phyloP scores from a whole-genome alignment of 2,888 invertebrate genomes.

The Leptinotarsa juncta region DNA sequence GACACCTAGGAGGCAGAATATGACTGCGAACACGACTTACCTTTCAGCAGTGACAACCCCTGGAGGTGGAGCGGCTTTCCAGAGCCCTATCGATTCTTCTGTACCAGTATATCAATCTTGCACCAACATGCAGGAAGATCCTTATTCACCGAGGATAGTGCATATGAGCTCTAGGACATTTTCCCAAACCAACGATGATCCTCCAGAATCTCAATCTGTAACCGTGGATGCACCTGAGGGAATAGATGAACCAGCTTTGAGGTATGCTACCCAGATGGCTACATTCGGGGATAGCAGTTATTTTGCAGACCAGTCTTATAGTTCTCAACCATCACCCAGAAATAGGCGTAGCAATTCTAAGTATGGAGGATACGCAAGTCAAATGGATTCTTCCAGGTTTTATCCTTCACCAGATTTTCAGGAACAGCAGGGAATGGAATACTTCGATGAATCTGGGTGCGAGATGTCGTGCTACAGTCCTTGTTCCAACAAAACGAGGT shows the following conservation, averaged over 20 bases:
- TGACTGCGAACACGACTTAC: background rate
- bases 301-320: background rate
- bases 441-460: background rate
- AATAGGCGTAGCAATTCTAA: background rate
- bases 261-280: constrained; percentile 4
- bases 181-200: background rate
- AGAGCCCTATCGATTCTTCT: too few relatives aligned
- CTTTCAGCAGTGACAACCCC: background rate
- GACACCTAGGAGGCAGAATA: background rate
- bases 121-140: constrained; percentile 16
- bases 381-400: background rate
- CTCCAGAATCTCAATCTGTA: background rate
- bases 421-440: background rate
- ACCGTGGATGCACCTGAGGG: constrained; percentile 18
- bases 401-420: background rate
- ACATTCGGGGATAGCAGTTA: background rate
- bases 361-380: background rate
- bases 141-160: constrained; percentile 12
- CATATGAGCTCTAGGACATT: constrained; percentile 16
- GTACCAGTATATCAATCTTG: background rate
- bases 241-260: background rate
- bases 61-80: background rate
- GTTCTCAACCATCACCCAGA: background rate
- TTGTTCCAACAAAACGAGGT: background rate
- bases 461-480: background rate